A percentile compares a stretch with the other conserved stretches of the same genome.
Conservation (phyloP, 2,797 vertebrate species). For the Amphiprion clarkii region DNA sequence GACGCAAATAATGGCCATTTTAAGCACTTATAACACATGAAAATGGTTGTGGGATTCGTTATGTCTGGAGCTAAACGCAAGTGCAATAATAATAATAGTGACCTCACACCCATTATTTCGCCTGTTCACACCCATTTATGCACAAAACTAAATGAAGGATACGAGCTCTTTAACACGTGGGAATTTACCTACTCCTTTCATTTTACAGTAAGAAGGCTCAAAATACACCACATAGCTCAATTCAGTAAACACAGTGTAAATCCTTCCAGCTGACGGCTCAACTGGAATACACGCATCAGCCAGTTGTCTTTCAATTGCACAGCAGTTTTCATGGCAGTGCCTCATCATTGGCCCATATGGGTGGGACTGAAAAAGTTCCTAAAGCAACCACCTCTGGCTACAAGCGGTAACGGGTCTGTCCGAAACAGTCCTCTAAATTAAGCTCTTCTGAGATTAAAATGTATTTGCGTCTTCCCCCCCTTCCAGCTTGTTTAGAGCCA, state of each 20-base stretch:
- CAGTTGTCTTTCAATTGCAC: not conserved
- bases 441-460: constrained; percentile 53
- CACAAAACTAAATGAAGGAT: no score
- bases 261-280: not conserved
- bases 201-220: not conserved
- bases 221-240: not conserved
- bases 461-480: constrained; percentile 59
- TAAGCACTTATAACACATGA: not conserved
- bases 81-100: constrained; percentile 18
- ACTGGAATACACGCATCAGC: constrained; percentile 1
- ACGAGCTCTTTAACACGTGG: not conserved
- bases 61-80: constrained; percentile 7
- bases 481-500: constrained; percentile 69
- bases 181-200: not conserved
- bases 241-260: constrained; percentile 15
- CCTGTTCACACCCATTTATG: no score
- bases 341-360: not conserved
- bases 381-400: constrained; percentile 37
- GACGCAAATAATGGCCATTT: constrained; percentile 4
- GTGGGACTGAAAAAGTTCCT: constrained; percentile 25
- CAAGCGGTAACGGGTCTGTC: constrained; percentile 22
- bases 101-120: constrained; percentile 10
- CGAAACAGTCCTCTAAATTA: constrained; percentile 48
- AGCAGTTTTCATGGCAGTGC: constrained; percentile 24
- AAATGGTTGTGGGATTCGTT: constrained; percentile 18